phyloP scores from a whole-genome alignment of 2,888 invertebrate species.

The Lasioglossum oenotherae region DNA sequence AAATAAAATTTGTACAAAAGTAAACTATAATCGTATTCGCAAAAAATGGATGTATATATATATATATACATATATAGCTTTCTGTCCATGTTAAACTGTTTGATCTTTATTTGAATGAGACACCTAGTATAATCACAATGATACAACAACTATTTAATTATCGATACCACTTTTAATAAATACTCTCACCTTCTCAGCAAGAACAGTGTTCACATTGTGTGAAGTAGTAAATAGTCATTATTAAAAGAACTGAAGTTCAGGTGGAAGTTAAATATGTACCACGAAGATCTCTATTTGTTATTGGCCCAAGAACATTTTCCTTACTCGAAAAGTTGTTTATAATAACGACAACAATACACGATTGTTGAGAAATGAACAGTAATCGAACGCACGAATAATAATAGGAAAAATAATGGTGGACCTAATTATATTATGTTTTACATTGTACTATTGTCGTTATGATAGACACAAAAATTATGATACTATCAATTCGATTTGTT shows the following conservation, averaged over 20 bases:
- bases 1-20: background rate
- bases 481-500: conserved; percentile 17
- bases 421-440: background rate
- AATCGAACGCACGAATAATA: background rate
- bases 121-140: conserved; percentile 66
- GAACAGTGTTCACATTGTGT: conserved; percentile 44
- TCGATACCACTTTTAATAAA: conserved; percentile 74
- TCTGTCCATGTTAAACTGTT: background rate
- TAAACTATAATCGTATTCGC: background rate
- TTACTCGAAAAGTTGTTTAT: background rate
- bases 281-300: conserved; percentile 16
- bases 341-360: conserved; percentile 17
- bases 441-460: conserved; percentile 21
- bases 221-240: conserved; percentile 62
- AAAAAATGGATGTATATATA: background rate
- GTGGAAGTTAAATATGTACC: conserved; percentile 29
- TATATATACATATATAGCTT: too few species aligned
- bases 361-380: background rate
- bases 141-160: conserved; percentile 75
- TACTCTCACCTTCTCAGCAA: conserved; percentile 71
- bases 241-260: conserved; percentile 67
- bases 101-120: conserved; percentile 31
- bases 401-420: background rate
- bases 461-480: conserved; percentile 14
- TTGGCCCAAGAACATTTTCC: conserved; percentile 27